Conservation (phyloP, 2,113 vertebrate genomes). For the Leucopsar rothschildi region DNA sequence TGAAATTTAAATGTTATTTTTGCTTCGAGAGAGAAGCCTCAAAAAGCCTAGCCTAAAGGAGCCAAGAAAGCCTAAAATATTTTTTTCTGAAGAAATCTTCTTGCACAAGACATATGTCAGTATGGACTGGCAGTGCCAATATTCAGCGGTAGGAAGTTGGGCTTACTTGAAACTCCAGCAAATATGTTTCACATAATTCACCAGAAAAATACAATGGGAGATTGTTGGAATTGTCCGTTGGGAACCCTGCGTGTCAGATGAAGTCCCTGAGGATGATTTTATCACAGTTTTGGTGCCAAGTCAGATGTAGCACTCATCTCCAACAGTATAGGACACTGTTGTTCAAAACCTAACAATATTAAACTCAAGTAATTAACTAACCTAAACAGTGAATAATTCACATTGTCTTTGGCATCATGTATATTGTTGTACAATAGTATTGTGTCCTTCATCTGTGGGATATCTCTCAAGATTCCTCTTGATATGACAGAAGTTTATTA, state of each 20-base stretch:
- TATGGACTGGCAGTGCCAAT: not conserved
- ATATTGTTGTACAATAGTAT: not conserved
- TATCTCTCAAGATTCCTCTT: not conserved
- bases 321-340: not conserved
- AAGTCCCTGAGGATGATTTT: not conserved
- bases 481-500: not conserved
- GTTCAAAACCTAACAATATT: not conserved
- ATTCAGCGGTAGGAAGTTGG: not conserved
- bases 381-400: not conserved
- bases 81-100: not conserved
- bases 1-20: not conserved
- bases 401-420: not conserved
- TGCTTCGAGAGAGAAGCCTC: not conserved
- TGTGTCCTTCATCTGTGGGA: not conserved
- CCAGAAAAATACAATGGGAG: conserved; percentile 8
- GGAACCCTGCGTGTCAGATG: not conserved
- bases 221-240: not conserved
- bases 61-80: not conserved
- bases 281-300: not conserved
- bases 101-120: not conserved
- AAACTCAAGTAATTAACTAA: not conserved
- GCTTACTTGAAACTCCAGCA: conserved; percentile 1
- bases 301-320: not conserved
- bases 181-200: conserved; percentile 1
- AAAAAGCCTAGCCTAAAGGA: not conserved